A percentile compares a stretch with the other conserved stretches of the same genome.
phyloP scores from a whole-genome alignment of 1,140 invertebrate species.

The Nasonia longicornis region DNA sequence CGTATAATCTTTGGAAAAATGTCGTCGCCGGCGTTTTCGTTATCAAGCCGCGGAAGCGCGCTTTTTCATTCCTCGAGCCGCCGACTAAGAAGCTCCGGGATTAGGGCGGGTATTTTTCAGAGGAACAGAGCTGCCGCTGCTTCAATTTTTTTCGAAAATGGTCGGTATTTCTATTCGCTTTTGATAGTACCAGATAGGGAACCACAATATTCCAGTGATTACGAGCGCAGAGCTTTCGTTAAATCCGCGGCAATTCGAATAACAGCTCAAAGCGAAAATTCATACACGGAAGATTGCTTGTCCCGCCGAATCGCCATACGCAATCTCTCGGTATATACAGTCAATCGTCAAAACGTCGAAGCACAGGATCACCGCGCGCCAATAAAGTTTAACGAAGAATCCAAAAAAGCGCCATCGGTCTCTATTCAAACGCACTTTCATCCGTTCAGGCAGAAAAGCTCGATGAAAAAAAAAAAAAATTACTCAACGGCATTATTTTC shows the following conservation, averaged over 20 bases:
- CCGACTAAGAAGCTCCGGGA: not conserved
- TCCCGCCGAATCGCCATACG: no score
- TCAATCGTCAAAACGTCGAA: not conserved
- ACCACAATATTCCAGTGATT: no score
- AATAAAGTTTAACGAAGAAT: not conserved
- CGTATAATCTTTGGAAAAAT: conserved; percentile 34
- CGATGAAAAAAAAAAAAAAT: no score
- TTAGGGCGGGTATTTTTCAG: conserved; percentile 17
- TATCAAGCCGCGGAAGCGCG: conserved; percentile 29
- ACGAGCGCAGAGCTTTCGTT: no score
- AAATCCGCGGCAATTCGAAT: no score
- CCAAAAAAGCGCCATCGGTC: not conserved
- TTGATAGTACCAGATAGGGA: no score
- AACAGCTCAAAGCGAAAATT: no score
- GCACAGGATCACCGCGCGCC: not conserved
- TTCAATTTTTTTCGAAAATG: not conserved
- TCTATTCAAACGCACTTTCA: not conserved
- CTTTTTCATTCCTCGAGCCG: conserved; percentile 18
- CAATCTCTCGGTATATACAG: no score
- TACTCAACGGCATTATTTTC: not conserved
- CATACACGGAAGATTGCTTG: no score
- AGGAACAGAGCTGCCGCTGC: not conserved
- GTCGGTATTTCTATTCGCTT: no score
- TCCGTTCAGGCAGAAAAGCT: not conserved
- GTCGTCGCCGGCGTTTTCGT: conserved; percentile 10